Evolutionary conservation across 2,113 vertebrate genomes (phyloP).

Genomic region (Kobus ellipsiprymnus): DNA sequence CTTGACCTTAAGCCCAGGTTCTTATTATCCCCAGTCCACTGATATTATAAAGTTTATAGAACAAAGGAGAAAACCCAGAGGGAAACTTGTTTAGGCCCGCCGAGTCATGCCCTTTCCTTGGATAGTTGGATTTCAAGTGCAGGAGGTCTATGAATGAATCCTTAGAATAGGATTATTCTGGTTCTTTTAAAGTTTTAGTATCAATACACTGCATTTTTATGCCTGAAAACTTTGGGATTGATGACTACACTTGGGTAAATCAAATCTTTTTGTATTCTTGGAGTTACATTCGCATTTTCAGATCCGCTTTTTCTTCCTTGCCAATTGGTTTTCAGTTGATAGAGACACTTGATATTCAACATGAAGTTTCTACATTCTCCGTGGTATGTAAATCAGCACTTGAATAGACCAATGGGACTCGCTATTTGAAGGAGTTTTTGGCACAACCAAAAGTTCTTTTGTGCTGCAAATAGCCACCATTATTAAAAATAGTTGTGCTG

Average conservation of each 20-base stretch:
- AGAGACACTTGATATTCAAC: neutral
- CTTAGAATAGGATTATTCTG: neutral
- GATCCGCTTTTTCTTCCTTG: neutral
- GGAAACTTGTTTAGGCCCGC: neutral
- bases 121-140: neutral
- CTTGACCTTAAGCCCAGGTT: neutral
- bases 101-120: fast-evolving
- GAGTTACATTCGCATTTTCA: neutral
- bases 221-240: neutral
- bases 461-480: slow-evolving; percentile 58
- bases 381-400: slow-evolving; percentile 18
- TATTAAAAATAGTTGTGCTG: slow-evolving; percentile 45
- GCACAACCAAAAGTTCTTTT: slow-evolving; percentile 30
- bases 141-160: neutral
- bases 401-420: slow-evolving; percentile 15
- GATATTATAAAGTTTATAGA: neutral
- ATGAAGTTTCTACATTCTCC: neutral
- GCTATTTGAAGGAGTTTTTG: slow-evolving; percentile 31
- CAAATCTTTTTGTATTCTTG: neutral
- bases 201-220: neutral
- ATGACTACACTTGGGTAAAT: neutral
- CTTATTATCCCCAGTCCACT: neutral
- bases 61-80: neutral
- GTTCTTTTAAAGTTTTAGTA: neutral
- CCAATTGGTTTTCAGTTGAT: neutral